Evolutionary conservation across 1,140 invertebrate species (phyloP).

Genomic region (Cotesia vestalis): DNA sequence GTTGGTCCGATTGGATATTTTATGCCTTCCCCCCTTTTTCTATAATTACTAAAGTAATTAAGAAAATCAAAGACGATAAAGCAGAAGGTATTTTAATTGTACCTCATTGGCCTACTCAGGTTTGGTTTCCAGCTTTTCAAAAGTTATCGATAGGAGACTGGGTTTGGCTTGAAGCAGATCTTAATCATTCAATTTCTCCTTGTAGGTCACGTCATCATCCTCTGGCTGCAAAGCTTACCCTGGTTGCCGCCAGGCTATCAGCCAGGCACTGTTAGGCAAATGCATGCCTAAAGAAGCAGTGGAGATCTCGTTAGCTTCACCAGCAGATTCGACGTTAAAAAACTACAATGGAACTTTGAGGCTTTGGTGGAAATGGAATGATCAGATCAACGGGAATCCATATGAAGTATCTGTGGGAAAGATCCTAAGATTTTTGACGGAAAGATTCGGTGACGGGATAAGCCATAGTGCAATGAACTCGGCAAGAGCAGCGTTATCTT

Average conservation of each 20-base stretch:
- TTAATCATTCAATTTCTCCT: slow-evolving; percentile 25
- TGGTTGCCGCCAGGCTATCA: too few species aligned
- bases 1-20: background rate
- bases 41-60: background rate
- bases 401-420: background rate
- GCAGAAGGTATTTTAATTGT: slow-evolving; percentile 44
- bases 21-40: background rate
- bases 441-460: too few species aligned
- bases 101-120: slow-evolving; percentile 51
- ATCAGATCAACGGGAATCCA: background rate
- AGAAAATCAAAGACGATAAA: slow-evolving; percentile 21
- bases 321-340: background rate
- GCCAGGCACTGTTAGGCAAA: background rate
- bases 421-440: background rate
- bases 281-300: background rate
- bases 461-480: too few species aligned
- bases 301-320: background rate
- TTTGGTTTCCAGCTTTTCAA: slow-evolving; percentile 44
- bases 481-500: too few species aligned
- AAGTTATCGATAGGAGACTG: slow-evolving; percentile 12
- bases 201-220: slow-evolving; percentile 29
- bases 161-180: slow-evolving; percentile 16
- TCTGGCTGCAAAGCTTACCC: background rate
- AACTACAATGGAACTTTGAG: background rate
- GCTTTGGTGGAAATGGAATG: slow-evolving; percentile 6